Base-by-base conservation (phyloP, 2,888 invertebrate species). In the Cephus rjabovi region DNA sequence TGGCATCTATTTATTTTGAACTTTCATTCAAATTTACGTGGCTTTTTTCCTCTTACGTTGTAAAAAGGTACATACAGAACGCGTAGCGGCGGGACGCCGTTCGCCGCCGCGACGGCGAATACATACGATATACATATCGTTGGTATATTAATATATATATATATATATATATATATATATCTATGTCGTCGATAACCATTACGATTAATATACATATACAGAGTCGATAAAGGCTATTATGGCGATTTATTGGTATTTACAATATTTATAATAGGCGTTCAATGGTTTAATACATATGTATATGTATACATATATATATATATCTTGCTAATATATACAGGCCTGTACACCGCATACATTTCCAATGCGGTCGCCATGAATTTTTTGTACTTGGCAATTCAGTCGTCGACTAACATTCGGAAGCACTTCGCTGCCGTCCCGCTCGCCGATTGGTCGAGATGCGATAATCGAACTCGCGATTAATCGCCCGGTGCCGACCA, bases 41-140 rank as follows among this genome's bases (percentile, higher is more conserved):
- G 77, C 84, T 81, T 56, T 56, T 40, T 56, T 56, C 23, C 76
- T 69, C 80, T 85, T 82, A 83, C 74, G 83, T 83, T 79, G 82
- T 85, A 86, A 81, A 84, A 87, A 85, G 86, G 84, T 86, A 88
- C 85, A 88, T 85, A 81, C 81, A 80, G 83, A 81, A 83, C 82
- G 81, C 74, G 70, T n/a, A 56, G 56, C 56, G 56, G 23, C 56
- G 73, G 75, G 78, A 75, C 70, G 75, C 70, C 68, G 35, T 76
- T 73, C 35, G 75, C 78, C 78, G 78, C 75, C 78, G 78, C 75
- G 76, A 75, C 33, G 71, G 75, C 78, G 68, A 76, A 78, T 78
- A 76, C 75, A 78, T 75, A 34, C 33, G 56, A 76, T 76, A 78
- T 35, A 34, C 33, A 75, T 23, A 56, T 31, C 33, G 68, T 37